These are phyloP conservation scores for Colistium nudipinnis DNA, from an alignment of 2,113 vertebrate genomes.

Conservation along the genomic window DNA sequence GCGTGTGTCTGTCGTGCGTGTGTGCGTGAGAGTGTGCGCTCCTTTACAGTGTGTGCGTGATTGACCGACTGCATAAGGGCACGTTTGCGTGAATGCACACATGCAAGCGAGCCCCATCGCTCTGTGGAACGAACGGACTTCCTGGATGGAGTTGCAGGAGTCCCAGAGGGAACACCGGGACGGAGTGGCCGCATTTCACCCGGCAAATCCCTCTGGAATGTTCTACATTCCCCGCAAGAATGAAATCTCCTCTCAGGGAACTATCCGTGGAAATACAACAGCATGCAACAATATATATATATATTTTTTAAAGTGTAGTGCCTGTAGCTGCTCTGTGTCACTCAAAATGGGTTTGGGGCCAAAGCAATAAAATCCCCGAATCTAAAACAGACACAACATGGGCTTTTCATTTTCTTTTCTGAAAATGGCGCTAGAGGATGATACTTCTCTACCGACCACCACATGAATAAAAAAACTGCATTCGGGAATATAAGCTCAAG, in stretches of 20 bases:
- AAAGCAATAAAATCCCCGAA: background rate
- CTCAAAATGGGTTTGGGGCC: background rate
- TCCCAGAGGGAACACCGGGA: constrained; percentile 56
- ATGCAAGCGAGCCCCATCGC: constrained; percentile 35
- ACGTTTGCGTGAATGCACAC: constrained; percentile 30
- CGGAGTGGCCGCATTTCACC: constrained; percentile 48
- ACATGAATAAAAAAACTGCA: background rate
- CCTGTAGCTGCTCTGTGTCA: constrained; percentile 3
- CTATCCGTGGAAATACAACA: constrained; percentile 35
- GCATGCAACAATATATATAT: background rate
- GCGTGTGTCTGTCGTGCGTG: background rate
- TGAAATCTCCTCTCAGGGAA: constrained; percentile 41
- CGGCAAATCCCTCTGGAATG: constrained; percentile 63
- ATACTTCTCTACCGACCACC: background rate
- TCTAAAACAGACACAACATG: background rate
- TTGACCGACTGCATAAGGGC: constrained; percentile 8
- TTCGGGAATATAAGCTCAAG: background rate
- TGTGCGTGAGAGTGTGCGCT: background rate
- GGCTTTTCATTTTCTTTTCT: background rate
- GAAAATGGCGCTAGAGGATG: background rate
- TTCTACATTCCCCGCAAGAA: constrained; percentile 52
- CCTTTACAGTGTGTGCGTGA: constrained; percentile 27
- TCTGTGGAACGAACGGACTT: constrained; percentile 41
- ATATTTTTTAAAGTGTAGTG: constrained; percentile 1
- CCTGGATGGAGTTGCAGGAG: constrained; percentile 41